Evolutionary conservation across 2,113 vertebrate species (phyloP), one percentile per base, ranked within the genome.

Genomic region (Heterotilapia buettikoferi): DNA sequence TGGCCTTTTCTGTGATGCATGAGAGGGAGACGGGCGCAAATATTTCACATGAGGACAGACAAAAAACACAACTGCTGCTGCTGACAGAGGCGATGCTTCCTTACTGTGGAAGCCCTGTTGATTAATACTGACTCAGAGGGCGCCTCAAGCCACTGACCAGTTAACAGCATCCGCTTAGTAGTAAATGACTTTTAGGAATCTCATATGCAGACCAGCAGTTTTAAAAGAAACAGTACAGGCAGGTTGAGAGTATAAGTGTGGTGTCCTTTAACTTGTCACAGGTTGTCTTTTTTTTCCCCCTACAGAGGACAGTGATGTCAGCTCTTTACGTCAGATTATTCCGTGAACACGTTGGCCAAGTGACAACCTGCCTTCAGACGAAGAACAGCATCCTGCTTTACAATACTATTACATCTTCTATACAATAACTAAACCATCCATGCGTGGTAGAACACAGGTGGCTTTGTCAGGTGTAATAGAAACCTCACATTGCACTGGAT

Each of bases 81-180:
- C 40, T 81, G 12, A 80, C 12, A 16, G 86, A 86, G 76, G 4
- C 21, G 79, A 78, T 2, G 31, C 80, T 63, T 85, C 76, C 26
- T 82, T 24, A 54, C 19, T 12, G 24, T 63, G 79, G 57, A 83
- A 63, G 63, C 80, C 43, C 78, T 5, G 4, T 29, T 33, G 52
- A 80, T 80, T 36, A 91, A 94, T 89, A 91, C 90, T 87, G 90
- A 90, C 45, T 63, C 19, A 84, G 54, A 88, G 57, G 38, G 53
- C 54, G 24, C 84, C 24, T 82, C 40, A 73, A 88, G 89, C 57
- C 18, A 84, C 16, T 33, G 71, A 83, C 78, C 40, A 45, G 10
- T 52, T 31, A n/a, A 40, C 31, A 63, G 71, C 73, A 10, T 87
- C 83, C 56, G 33, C 53, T 76, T 63, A 18, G 82, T 21, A 78